Conservation (phyloP, 2,797 vertebrate genomes). For the Anas georgica region DNA sequence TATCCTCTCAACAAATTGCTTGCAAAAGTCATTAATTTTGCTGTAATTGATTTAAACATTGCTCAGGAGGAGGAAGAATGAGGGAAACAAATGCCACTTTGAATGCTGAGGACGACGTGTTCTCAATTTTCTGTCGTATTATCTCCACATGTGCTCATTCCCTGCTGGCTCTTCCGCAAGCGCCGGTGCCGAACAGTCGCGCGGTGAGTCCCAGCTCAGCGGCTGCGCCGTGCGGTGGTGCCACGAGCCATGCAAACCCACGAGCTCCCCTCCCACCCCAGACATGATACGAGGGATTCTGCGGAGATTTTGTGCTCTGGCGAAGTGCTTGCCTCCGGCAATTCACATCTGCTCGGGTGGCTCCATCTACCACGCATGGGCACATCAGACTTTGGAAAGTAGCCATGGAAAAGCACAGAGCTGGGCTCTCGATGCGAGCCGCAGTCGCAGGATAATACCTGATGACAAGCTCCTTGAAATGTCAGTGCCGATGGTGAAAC, state of each 20-base stretch:
- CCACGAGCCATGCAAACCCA: not conserved
- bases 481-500: not conserved
- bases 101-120: not conserved
- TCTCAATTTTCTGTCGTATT: not conserved
- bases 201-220: not conserved
- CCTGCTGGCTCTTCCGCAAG: not conserved
- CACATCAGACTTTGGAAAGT: not conserved
- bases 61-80: conserved; percentile 10
- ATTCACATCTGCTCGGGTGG: not conserved
- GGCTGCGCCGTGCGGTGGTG: accelerated
- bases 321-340: not conserved
- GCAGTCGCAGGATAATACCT: not conserved
- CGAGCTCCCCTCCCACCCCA: not conserved
- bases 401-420: not conserved
- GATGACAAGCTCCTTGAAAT: conserved; percentile 36
- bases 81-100: not conserved
- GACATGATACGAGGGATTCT: not conserved
- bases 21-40: conserved; percentile 37
- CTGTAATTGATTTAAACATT: conserved; percentile 42
- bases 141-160: not conserved
- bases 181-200: accelerated
- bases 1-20: conserved; percentile 20
- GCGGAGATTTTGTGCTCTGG: not conserved
- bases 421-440: not conserved
- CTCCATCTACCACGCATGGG: not conserved